A percentile compares a stretch with the other conserved stretches of the same genome.
Conservation (phyloP, 2,888 invertebrate species). For the Stegana nigrithorax region DNA sequence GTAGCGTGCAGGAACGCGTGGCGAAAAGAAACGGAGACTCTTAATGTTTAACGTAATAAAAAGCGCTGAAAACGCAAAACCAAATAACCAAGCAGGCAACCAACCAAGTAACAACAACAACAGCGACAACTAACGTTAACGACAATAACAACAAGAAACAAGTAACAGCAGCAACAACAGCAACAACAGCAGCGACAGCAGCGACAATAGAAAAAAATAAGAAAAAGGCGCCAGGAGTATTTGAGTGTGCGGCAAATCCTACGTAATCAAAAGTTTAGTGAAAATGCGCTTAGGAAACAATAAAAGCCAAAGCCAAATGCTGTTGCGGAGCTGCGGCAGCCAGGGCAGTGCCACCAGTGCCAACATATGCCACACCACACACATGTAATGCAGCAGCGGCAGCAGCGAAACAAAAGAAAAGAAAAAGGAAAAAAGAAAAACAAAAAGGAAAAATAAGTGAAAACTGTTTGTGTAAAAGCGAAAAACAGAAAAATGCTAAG, state of each 20-base stretch:
- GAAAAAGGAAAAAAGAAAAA: no score
- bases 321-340: no score
- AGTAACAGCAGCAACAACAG: background rate
- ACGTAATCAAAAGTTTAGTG: constrained; percentile 17
- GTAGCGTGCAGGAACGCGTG: no score
- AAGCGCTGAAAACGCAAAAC: constrained; percentile 43
- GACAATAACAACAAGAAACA: background rate
- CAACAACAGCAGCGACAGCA: background rate
- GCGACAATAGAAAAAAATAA: constrained; percentile 1
- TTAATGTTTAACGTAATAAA: constrained; percentile 21
- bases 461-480: background rate
- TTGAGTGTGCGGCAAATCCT: background rate
- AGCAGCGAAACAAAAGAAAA: no score
- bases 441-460: background rate
- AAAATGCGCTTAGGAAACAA: constrained; percentile 14
- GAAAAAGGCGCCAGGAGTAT: background rate
- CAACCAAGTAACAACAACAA: no score
- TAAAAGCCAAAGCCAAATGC: background rate
- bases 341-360: background rate
- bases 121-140: constrained; percentile 34
- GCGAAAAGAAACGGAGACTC: constrained; percentile 33
- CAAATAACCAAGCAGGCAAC: no score
- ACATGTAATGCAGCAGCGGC: no score
- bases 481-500: background rate
- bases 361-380: background rate